Evolutionary conservation across 2,888 invertebrate species (phyloP).

Genomic region (Hecatera dysodea): DNA sequence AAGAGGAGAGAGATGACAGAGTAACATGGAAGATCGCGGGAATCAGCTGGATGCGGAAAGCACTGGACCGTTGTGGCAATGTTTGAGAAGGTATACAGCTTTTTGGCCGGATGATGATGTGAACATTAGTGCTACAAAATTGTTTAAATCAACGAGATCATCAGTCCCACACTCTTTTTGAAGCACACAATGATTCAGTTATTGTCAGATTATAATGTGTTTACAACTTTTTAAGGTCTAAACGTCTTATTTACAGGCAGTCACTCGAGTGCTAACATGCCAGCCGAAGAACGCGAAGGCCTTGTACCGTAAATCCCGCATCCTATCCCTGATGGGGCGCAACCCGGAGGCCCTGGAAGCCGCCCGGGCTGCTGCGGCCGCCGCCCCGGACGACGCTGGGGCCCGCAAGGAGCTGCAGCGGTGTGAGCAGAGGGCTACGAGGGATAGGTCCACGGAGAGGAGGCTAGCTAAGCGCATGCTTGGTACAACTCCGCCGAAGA

Average conservation of each 20-base stretch:
- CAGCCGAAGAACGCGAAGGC: slow-evolving; percentile 98
- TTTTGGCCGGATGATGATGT: neutral
- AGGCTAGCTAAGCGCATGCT: slow-evolving; percentile 89
- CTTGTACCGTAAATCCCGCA: slow-evolving; percentile 94
- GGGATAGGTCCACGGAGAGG: slow-evolving; percentile 88
- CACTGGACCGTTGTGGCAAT: too few relatives aligned
- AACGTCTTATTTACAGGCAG: slow-evolving; percentile 89
- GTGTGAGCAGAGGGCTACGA: slow-evolving; percentile 80
- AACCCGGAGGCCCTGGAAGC: slow-evolving; percentile 93
- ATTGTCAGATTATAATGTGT: too few relatives aligned
- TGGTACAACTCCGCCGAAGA: slow-evolving; percentile 67
- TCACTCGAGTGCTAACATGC: slow-evolving; percentile 95
- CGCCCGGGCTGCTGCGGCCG: slow-evolving; percentile 81
- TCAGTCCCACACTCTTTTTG: neutral
- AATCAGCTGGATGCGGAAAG: too few relatives aligned
- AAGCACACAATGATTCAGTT: neutral
- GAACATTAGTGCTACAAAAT: neutral
- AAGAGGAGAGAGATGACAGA: neutral
- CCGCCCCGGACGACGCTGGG: slow-evolving; percentile 84
- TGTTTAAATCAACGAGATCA: neutral
- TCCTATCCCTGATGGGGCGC: slow-evolving; percentile 89
- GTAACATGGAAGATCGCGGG: neutral
- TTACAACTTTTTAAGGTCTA: neutral
- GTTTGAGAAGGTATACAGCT: too few relatives aligned
- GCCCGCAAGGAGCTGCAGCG: slow-evolving; percentile 83